Base-by-base conservation (phyloP, 2,888 invertebrate genomes). In the Serrognathus titanus region DNA sequence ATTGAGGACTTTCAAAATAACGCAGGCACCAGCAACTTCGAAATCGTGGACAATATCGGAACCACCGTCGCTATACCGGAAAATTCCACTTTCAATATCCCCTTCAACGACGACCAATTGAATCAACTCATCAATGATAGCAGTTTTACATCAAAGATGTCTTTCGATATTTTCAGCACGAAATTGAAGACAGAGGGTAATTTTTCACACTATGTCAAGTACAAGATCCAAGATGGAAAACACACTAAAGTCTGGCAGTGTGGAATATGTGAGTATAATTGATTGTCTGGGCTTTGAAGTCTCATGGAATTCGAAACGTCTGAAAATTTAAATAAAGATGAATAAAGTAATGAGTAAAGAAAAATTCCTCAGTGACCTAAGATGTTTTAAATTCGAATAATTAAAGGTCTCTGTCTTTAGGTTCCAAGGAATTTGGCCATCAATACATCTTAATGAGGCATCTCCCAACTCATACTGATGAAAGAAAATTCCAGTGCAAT, bases 401-500 rank as follows among this genome's bases (percentile, higher is more conserved):
- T 16, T 16, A 16, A 16, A 16, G 2, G 16, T 16, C 16, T 16
- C 3, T 16, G 3, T 16, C 16, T 68, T 45, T 66, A 89, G 89
- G 89, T 75, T 80, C 83, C 16, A 84, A 88, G 53, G 87, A 88
- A 69, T 90, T 90, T 73, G 84, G 86, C 51, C 89, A 89, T 72
- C 89, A 89, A 66, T 89, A 89, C 70, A 89, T 88, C 0, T 71
- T 90, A 65, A 86, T 87, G 85, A 82, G 89, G 3, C 90, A 90
- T 69, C 76, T 90, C 2, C 89, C 89, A 0, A 88, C 88, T 0
- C 89, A 90, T 68, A 89, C 89, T 0, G 88, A 89, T 63, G 89
- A 89, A 71, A 78, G 90, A 54, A 89, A 90, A 76, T 90, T 85
- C 75, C 85, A 86, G 69, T 90, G 90, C 70, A 82, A 82, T 55